A percentile compares a stretch with the other conserved stretches of the same genome.
Conservation (phyloP, 2,113 vertebrate genomes). For the Cyanistes caeruleus region DNA sequence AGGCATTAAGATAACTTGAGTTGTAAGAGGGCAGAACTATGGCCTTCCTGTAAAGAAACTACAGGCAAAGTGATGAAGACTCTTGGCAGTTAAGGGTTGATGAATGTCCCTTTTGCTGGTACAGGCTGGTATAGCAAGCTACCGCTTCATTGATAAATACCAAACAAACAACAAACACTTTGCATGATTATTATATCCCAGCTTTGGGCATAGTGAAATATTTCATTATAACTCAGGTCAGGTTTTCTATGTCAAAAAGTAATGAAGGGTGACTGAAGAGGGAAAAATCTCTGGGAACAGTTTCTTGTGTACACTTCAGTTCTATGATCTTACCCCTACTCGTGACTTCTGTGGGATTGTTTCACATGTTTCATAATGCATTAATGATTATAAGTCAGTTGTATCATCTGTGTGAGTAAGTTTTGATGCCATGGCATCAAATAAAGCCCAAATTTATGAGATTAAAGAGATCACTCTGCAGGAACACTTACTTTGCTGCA, state of each 20-base stretch:
- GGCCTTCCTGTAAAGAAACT: neutral
- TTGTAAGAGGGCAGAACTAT: fast-evolving
- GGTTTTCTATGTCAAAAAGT: neutral
- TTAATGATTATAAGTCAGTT: neutral
- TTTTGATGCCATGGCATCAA: neutral
- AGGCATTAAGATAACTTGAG: neutral
- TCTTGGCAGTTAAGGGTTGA: neutral
- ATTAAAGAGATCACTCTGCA: neutral
- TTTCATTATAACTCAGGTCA: neutral
- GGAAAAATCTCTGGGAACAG: neutral
- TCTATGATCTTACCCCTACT: neutral
- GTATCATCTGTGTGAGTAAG: neutral
- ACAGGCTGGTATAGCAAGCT: neutral
- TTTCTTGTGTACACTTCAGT: neutral
- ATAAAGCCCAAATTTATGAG: neutral
- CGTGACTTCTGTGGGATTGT: neutral
- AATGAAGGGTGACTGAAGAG: neutral
- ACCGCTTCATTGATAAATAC: neutral
- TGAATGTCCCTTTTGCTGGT: neutral
- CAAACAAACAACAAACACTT: neutral
- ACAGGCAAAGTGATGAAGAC: neutral
- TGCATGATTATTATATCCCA: neutral
- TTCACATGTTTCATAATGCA: neutral
- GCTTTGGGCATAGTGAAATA: neutral
- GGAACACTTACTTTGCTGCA: neutral